These are phyloP conservation scores for Pterophyllum scalare DNA, from an alignment of 2,113 vertebrate genomes.

Conservation along the genomic window DNA sequence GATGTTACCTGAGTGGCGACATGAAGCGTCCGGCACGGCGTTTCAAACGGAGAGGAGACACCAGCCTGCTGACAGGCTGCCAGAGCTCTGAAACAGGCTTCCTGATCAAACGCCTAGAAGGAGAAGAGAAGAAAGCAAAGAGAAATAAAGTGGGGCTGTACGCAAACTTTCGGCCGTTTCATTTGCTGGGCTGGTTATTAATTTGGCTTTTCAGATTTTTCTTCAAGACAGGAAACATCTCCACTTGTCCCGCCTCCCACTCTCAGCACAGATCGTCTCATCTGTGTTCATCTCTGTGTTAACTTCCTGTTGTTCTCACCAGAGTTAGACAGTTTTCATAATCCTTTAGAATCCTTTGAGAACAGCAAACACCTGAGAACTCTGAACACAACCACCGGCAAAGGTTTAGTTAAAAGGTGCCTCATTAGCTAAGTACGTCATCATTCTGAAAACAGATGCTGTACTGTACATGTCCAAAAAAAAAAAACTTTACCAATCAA, in stretches of 20 bases:
- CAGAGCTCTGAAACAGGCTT: slow-evolving; percentile 63
- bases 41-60: slow-evolving; percentile 23
- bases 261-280: neutral
- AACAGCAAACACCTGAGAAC: no score
- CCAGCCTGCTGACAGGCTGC: slow-evolving; percentile 66
- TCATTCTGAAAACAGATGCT: no score
- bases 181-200: neutral
- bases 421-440: no score
- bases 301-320: neutral
- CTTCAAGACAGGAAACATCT: neutral
- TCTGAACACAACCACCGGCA: no score
- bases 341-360: neutral
- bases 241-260: neutral
- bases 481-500: no score
- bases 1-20: slow-evolving; percentile 79
- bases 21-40: slow-evolving; percentile 74
- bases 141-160: fast-evolving
- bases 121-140: neutral
- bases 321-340: neutral
- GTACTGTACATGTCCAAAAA: no score
- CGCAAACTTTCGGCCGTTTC: neutral
- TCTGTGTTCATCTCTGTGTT: neutral
- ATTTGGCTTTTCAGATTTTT: neutral
- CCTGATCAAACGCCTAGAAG: slow-evolving; percentile 76
- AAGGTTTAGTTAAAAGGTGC: no score